Conservation (phyloP, 1,140 invertebrate species). For the Latrodectus geometricus region DNA sequence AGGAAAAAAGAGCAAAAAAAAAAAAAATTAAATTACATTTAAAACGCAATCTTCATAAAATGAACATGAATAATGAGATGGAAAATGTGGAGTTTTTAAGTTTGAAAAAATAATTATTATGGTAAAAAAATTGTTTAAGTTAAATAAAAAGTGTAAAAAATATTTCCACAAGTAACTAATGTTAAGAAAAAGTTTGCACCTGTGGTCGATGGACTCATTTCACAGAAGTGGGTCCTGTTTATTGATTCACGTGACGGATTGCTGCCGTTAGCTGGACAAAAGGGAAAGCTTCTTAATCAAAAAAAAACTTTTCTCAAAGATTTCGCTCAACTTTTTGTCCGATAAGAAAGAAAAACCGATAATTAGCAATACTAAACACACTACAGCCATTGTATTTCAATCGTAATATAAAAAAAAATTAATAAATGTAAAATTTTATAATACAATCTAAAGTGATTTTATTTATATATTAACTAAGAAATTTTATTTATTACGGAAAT, state of each 20-base stretch:
- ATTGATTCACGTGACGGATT: conserved; percentile 47
- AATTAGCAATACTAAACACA: too few relatives aligned
- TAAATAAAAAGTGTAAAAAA: not conserved
- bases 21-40: too few relatives aligned
- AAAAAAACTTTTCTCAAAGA: not conserved
- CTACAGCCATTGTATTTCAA: too few relatives aligned
- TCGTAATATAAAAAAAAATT: too few relatives aligned
- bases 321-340: not conserved
- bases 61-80: not conserved
- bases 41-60: not conserved
- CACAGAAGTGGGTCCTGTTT: conserved; percentile 20
- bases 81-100: not conserved
- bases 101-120: not conserved
- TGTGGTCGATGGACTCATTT: conserved; percentile 39
- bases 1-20: too few relatives aligned
- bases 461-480: too few relatives aligned
- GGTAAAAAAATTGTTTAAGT: not conserved
- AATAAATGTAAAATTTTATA: too few relatives aligned
- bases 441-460: too few relatives aligned
- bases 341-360: not conserved
- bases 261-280: conserved; percentile 3
- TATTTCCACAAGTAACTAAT: not conserved
- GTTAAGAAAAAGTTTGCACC: not conserved
- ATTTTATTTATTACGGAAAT: too few relatives aligned
- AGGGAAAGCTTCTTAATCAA: not conserved